Percentiles rank a stretch among this genome's conserved stretches.
These are phyloP conservation scores for Lycocorax pyrrhopterus DNA, from an alignment of 2,113 vertebrate genomes.

Conservation along the genomic window DNA sequence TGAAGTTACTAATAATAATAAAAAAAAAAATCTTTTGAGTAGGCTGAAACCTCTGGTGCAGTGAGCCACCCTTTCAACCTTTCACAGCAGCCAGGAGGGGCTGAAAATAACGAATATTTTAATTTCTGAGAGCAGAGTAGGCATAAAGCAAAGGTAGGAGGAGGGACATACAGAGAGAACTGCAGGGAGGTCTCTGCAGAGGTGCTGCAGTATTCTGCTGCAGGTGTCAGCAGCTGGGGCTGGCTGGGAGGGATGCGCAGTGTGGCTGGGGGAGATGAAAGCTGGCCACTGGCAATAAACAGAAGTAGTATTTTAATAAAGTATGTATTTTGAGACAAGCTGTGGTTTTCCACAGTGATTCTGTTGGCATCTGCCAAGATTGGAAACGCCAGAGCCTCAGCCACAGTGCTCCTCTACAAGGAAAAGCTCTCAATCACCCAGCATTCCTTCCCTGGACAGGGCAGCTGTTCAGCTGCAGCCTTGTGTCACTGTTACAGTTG, in stretches of 20 bases:
- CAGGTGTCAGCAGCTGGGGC: neutral
- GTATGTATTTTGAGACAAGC: neutral
- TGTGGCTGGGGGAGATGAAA: neutral
- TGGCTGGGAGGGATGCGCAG: neutral
- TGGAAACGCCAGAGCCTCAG: rapidly evolving
- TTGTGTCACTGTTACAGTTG: neutral
- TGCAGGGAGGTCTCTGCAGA: neutral
- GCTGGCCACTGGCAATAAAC: neutral
- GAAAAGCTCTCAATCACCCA: neutral
- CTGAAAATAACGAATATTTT: neutral
- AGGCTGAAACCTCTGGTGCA: neutral
- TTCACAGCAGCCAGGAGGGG: neutral
- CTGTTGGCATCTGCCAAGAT: neutral
- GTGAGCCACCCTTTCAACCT: neutral
- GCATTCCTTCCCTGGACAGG: neutral
- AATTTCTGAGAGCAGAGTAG: neutral
- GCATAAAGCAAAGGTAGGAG: neutral
- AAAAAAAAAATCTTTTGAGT: neutral
- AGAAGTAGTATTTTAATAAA: neutral
- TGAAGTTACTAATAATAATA: neutral
- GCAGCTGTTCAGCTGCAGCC: neutral
- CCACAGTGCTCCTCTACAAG: neutral
- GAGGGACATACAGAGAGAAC: no score
- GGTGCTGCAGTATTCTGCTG: neutral
- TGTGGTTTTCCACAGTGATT: neutral